Conservation (phyloP, 2,113 vertebrate species). For the Polypterus bichir region DNA sequence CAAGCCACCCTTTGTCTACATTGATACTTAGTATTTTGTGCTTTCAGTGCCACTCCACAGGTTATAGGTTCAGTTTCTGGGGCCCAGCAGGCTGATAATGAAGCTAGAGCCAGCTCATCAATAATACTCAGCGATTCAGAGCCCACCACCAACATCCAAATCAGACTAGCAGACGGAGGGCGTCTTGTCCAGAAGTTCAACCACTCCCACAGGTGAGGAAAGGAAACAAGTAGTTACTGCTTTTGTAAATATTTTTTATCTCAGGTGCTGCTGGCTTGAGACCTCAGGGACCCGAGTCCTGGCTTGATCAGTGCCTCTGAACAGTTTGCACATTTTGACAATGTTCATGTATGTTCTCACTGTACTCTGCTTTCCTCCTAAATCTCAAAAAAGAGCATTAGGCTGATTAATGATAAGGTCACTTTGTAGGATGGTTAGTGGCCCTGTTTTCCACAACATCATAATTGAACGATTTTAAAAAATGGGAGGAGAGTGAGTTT, state of each 20-base stretch:
- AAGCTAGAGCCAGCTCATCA: slow-evolving; percentile 76
- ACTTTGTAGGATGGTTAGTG: too few relatives aligned
- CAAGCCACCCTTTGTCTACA: too few relatives aligned
- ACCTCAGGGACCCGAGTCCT: neutral
- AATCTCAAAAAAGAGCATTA: too few relatives aligned
- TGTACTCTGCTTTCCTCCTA: too few relatives aligned
- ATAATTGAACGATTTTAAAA: too few relatives aligned
- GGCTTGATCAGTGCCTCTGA: too few relatives aligned
- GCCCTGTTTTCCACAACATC: too few relatives aligned
- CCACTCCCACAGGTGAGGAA: slow-evolving; percentile 76
- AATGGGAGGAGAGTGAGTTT: too few relatives aligned
- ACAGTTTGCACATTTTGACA: too few relatives aligned
- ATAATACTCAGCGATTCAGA: slow-evolving; percentile 58
- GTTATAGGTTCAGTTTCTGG: slow-evolving; percentile 49
- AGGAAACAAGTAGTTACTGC: neutral
- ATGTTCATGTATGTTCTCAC: too few relatives aligned
- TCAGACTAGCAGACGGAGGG: slow-evolving; percentile 78
- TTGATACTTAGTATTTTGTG: neutral
- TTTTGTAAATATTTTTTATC: neutral
- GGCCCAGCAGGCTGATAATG: slow-evolving; percentile 57
- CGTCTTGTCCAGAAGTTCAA: slow-evolving; percentile 90
- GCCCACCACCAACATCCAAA: slow-evolving; percentile 87
- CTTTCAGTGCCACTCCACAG: slow-evolving; percentile 68
- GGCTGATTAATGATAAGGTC: too few relatives aligned
- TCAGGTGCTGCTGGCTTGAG: neutral